Base-by-base conservation (phyloP, 2,888 invertebrate species). In the Heliconius charithonia region DNA sequence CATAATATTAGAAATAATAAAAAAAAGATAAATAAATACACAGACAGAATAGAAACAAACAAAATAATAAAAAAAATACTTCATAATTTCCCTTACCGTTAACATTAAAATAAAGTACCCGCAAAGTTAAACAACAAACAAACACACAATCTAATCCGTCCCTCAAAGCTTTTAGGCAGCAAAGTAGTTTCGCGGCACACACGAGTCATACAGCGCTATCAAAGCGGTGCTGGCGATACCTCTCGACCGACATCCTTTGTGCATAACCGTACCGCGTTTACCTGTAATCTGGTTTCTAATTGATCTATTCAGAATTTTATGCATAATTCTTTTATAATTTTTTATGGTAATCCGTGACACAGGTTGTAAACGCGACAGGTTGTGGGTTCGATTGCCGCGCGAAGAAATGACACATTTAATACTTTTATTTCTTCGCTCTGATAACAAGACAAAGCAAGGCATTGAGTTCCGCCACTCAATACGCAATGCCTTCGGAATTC, bases 171-270 rank as follows among this genome's bases (percentile, higher is more conserved):
- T 72, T 72, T 59, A 72, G 37, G 37, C 59, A 6, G n/a, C 65
- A 32, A 65, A 56, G 59, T 37, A 72, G n/a, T 59, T 72, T 37
- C 25, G 72, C 59, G 59, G 25, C 7, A 32, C 32, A 32, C 32
- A 72, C 59, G 12, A 59, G 32, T 72, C n/a, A 32, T 22, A 32
- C 16, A 41, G 37, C 67, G 41, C 69, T 32, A 72, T 77, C 65
- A 77, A 65, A 77, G 51, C 77, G 71, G 12, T 13, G 27, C 65
- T 7, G 51, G 51, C 72, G 45, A 45, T 45, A 37, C 29, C 72
- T 65, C 77, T 77, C 72, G 65, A 72, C 72, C 72, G 65, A 77
- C 45, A 66, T 66, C 72, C 77, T 77, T 72, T 77, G 77, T 72
- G 72, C 65, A 72, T 25, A 72, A 66, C 32, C 13, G 22, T 72